Percentiles rank a stretch among this genome's conserved stretches.
Evolutionary conservation across 2,888 invertebrate species (phyloP).

Genomic region (Acronicta leporina): DNA sequence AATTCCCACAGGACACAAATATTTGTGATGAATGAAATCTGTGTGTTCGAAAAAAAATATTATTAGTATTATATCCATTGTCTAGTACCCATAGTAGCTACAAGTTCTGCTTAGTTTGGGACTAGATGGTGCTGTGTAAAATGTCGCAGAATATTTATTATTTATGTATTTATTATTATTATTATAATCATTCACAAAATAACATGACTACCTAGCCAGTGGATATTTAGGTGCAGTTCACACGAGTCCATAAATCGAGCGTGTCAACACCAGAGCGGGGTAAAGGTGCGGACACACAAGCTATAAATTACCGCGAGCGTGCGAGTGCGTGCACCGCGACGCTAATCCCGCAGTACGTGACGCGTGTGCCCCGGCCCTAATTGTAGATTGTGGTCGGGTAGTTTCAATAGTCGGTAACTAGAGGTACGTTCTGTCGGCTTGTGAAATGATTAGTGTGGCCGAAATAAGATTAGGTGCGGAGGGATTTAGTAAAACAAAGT

Average conservation of each 20-base stretch:
- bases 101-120: too few relatives aligned
- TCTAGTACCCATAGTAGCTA: too few relatives aligned
- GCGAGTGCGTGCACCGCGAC: slow-evolving; percentile 68
- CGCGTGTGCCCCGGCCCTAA: slow-evolving; percentile 65
- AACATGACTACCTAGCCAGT: slow-evolving; percentile 31
- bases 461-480: slow-evolving; percentile 18
- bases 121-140: too few relatives aligned
- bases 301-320: slow-evolving; percentile 68
- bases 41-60: too few relatives aligned
- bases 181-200: slow-evolving; percentile 4
- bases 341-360: slow-evolving; percentile 67
- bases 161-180: too few relatives aligned
- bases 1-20: too few relatives aligned
- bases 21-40: too few relatives aligned
- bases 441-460: slow-evolving; percentile 24
- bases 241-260: slow-evolving; percentile 73
- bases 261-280: slow-evolving; percentile 75
- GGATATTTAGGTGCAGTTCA: slow-evolving; percentile 62
- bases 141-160: too few relatives aligned
- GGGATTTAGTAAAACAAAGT: slow-evolving; percentile 4
- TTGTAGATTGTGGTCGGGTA: slow-evolving; percentile 56
- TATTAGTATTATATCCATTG: too few relatives aligned
- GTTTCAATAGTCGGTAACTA: slow-evolving; percentile 54
- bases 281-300: slow-evolving; percentile 80
- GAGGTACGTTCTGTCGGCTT: slow-evolving; percentile 12